Percentiles rank a stretch among this genome's conserved stretches.
These are phyloP conservation scores for Pipa parva DNA, from an alignment of 2,113 vertebrate species.

Conservation along the genomic window DNA sequence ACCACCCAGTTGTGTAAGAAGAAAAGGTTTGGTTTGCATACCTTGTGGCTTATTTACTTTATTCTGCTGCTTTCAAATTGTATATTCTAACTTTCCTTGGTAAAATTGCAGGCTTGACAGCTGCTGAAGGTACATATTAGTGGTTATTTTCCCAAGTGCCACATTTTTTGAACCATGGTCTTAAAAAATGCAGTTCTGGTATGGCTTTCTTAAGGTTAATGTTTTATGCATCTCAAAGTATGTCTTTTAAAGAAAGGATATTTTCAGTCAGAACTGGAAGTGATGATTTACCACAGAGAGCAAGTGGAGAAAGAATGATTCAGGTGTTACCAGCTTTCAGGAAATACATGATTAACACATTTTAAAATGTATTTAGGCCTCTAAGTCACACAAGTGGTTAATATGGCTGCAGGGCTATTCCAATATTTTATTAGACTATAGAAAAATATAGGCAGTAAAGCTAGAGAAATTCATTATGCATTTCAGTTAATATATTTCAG, in stretches of 20 bases:
- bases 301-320: slow-evolving; percentile 16
- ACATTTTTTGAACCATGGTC: slow-evolving; percentile 22
- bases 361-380: not conserved
- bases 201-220: not conserved
- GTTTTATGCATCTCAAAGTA: slow-evolving; percentile 5
- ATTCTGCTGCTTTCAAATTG: slow-evolving; percentile 35
- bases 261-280: slow-evolving; percentile 9
- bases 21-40: slow-evolving; percentile 37
- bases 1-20: slow-evolving; percentile 36
- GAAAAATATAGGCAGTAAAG: not conserved
- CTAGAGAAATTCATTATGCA: too few species aligned
- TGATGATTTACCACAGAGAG: slow-evolving; percentile 1
- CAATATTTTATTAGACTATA: not conserved
- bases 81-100: slow-evolving; percentile 24
- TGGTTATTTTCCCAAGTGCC: slow-evolving; percentile 27
- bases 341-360: not conserved
- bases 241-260: not conserved
- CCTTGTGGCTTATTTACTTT: slow-evolving; percentile 40
- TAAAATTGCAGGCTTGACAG: slow-evolving; percentile 44
- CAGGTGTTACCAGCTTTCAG: not conserved
- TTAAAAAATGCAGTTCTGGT: slow-evolving; percentile 19
- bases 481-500: too few species aligned
- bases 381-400: not conserved
- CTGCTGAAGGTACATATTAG: not conserved
- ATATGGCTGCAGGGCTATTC: not conserved